Conservation (phyloP, 64 coral and sea anemone species). For the Stichodactyla helianthus region DNA sequence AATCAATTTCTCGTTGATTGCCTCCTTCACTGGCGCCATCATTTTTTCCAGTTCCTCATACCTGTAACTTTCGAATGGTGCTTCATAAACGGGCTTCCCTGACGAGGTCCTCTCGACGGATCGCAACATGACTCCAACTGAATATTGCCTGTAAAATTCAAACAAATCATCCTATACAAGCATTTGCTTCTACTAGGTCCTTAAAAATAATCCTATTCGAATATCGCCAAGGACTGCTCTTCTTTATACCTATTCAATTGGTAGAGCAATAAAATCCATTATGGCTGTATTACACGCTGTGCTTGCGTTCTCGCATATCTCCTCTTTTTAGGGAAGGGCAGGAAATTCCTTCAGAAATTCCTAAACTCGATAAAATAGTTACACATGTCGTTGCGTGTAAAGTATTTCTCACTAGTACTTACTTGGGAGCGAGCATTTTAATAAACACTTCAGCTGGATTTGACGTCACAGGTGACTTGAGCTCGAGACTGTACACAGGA, state of each 20-base stretch:
- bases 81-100: constrained; percentile 74
- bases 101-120: constrained; percentile 51
- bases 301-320: neutral
- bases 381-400: too few species aligned
- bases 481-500: constrained; percentile 69
- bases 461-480: constrained; percentile 47
- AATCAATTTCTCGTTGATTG: too few species aligned
- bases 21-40: too few species aligned
- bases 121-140: constrained; percentile 70
- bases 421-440: constrained; percentile 89
- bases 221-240: neutral
- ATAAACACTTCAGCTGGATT: constrained; percentile 73
- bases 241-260: too few species aligned
- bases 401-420: neutral
- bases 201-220: neutral
- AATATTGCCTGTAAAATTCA: constrained; percentile 63
- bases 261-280: neutral
- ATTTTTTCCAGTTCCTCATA: neutral
- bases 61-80: constrained; percentile 86
- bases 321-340: neutral
- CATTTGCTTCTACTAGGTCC: too few species aligned
- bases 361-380: too few species aligned
- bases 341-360: too few species aligned
- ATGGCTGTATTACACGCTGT: neutral
- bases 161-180: neutral